These are phyloP conservation scores for Gadopsis bispinosus DNA, from an alignment of 2,797 vertebrate species.

Conservation along the genomic window DNA sequence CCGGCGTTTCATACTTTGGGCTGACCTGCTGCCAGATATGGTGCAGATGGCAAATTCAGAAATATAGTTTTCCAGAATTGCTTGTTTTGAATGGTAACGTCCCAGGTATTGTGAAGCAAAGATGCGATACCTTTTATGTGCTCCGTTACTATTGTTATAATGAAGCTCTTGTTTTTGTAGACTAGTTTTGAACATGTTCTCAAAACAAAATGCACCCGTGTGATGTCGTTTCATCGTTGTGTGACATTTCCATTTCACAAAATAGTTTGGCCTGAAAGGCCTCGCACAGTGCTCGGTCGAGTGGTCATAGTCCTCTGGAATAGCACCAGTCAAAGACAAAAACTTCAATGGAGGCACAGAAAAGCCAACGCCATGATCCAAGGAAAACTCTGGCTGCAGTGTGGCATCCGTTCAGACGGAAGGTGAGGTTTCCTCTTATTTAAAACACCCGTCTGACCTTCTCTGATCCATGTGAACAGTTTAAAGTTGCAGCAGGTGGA, in stretches of 20 bases:
- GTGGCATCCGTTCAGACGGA: slow-evolving; percentile 17
- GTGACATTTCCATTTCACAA: background rate
- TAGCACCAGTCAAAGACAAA: slow-evolving; percentile 28
- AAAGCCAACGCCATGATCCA: background rate
- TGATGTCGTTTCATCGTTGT: background rate
- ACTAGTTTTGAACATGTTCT: background rate
- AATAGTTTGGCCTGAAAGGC: slow-evolving; percentile 12
- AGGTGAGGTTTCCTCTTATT: background rate
- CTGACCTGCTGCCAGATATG: slow-evolving; percentile 1
- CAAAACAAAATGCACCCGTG: background rate
- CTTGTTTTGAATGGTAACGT: background rate
- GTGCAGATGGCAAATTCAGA: slow-evolving; percentile 18
- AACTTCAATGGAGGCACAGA: background rate
- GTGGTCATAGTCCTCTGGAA: slow-evolving; percentile 6
- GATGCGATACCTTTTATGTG: background rate
- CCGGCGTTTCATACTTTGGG: background rate
- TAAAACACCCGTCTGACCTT: background rate
- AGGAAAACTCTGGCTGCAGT: slow-evolving; percentile 15
- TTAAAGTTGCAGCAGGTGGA: background rate
- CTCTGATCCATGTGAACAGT: background rate
- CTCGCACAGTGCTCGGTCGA: slow-evolving; percentile 50
- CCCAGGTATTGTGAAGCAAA: background rate
- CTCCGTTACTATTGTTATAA: background rate
- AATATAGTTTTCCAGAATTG: background rate
- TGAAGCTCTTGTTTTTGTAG: background rate